Percentiles rank a stretch among this genome's conserved stretches.
Conservation (phyloP, 1,140 invertebrate species). For the Ips nitidus region DNA sequence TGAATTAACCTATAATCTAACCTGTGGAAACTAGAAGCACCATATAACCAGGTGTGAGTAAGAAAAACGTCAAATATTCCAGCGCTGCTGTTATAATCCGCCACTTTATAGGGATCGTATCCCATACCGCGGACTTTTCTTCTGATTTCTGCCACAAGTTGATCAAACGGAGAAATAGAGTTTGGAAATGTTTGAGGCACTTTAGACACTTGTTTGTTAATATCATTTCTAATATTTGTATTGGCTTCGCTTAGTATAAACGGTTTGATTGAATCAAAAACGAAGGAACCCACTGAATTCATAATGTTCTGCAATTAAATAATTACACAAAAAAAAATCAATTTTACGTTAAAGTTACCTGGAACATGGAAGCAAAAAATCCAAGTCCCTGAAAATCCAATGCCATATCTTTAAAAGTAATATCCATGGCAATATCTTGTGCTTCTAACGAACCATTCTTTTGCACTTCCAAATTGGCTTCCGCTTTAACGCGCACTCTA, state of each 20-base stretch:
- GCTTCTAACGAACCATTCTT: slow-evolving; percentile 73
- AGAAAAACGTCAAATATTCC: slow-evolving; percentile 70
- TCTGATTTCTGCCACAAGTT: slow-evolving; percentile 71
- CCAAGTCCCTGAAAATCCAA: slow-evolving; percentile 82
- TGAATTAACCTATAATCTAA: background rate
- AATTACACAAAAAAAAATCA: background rate
- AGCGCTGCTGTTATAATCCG: slow-evolving; percentile 69
- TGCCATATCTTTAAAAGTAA: slow-evolving; percentile 73
- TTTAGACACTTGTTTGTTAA: slow-evolving; percentile 59
- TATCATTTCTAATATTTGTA: slow-evolving; percentile 59
- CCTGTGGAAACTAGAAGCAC: slow-evolving; percentile 74
- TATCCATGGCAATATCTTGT: slow-evolving; percentile 76
- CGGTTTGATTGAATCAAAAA: slow-evolving; percentile 84
- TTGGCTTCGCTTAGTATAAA: slow-evolving; percentile 78
- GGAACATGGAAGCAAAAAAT: slow-evolving; percentile 71
- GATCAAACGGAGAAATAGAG: slow-evolving; percentile 81
- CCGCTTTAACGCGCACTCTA: slow-evolving; percentile 65
- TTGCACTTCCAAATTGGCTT: slow-evolving; percentile 69
- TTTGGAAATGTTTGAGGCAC: slow-evolving; percentile 76
- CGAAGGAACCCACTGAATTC: slow-evolving; percentile 75
- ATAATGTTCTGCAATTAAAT: slow-evolving; percentile 54
- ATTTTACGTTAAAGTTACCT: slow-evolving; percentile 48
- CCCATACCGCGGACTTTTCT: slow-evolving; percentile 68
- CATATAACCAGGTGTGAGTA: slow-evolving; percentile 73
- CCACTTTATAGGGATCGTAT: slow-evolving; percentile 73